Percentiles rank a stretch among this genome's conserved stretches.
Evolutionary conservation across 2,113 vertebrate genomes (phyloP).

Genomic region (Lepisosteus oculatus): DNA sequence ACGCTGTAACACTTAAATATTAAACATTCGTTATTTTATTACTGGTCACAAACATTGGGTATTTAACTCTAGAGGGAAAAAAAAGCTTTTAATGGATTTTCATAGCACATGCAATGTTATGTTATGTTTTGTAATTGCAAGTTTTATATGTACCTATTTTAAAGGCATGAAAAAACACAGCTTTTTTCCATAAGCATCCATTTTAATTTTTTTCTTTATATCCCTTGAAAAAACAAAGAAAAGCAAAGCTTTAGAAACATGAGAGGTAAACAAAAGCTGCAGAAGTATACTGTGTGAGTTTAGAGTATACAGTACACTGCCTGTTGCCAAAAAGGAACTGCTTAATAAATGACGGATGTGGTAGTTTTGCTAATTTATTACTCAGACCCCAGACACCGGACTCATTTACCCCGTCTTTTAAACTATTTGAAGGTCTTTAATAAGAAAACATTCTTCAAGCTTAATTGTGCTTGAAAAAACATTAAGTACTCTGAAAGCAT

Average conservation of each 20-base stretch:
- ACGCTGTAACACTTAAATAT: not conserved
- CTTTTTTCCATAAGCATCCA: constrained; percentile 39
- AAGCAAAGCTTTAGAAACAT: constrained; percentile 3
- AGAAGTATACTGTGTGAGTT: too few species aligned
- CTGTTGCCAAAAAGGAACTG: too few species aligned
- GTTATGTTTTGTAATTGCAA: constrained; percentile 25
- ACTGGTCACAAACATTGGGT: constrained; percentile 4
- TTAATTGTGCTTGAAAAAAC: too few species aligned
- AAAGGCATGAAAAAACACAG: constrained; percentile 28
- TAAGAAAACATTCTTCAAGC: too few species aligned
- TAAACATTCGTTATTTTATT: not conserved
- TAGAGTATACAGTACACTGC: too few species aligned
- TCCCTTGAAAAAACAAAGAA: constrained; percentile 23
- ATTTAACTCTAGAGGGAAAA: not conserved
- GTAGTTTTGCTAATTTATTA: too few species aligned
- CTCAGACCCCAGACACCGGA: too few species aligned
- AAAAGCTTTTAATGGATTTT: constrained; percentile 14
- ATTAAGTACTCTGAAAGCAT: too few species aligned
- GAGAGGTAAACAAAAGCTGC: constrained; percentile 5
- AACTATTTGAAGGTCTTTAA: too few species aligned
- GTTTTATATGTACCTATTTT: constrained; percentile 22
- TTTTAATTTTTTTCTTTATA: constrained; percentile 22
- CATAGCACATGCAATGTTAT: constrained; percentile 33
- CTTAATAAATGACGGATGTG: too few species aligned
- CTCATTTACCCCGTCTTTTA: too few species aligned